Base-by-base conservation (phyloP, 2,888 invertebrate species). In the Epicampocera succincta region DNA sequence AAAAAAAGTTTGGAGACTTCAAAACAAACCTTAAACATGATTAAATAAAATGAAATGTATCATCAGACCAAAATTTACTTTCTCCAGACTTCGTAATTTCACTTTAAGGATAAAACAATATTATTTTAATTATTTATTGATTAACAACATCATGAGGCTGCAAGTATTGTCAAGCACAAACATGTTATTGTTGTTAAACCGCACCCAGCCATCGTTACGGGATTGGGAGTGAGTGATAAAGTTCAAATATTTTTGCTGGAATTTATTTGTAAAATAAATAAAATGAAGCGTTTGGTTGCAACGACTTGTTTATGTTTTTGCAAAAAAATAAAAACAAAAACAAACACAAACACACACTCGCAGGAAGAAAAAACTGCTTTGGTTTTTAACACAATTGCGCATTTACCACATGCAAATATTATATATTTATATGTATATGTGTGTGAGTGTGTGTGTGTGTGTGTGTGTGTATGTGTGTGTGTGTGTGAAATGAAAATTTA, bases 231-330 rank as follows among this genome's bases (percentile, higher is more conserved):
- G 48, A 19, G 13, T 21, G 19, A n/a, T 25, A 40, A 33, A 33
- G 38, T 29, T 33, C n/a, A 46, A 60, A 40, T 38, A n/a, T 61
- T 42, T 61, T 75, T 54, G 52, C 66, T 29, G 40, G 42, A 54
- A 76, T 33, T 33, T 33, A 8, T 33, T 33, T 33, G 8, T 33
- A 33, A 33, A 33, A 33, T 33, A 33, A 33, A 33, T 33, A 3
- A 33, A 1, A 5, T 33, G 33, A 3, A 9, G 33, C 1, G 8
- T 1, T 33, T 33, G 15, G 29, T 9, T 21, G 52, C 15, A 65
- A 58, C 56, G 56, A 65, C 38, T 74, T 65, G 56, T 56, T 56
- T 56, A 65, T 65, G 56, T 56, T 65, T 65, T 33, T 33, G 3
- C 3, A 3, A 33, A 5, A 33, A 33, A 33, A n/a, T n/a, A n/a